These are phyloP conservation scores for Thalassarche chlororhynchos DNA, from an alignment of 2,113 vertebrate species.

Conservation along the genomic window DNA sequence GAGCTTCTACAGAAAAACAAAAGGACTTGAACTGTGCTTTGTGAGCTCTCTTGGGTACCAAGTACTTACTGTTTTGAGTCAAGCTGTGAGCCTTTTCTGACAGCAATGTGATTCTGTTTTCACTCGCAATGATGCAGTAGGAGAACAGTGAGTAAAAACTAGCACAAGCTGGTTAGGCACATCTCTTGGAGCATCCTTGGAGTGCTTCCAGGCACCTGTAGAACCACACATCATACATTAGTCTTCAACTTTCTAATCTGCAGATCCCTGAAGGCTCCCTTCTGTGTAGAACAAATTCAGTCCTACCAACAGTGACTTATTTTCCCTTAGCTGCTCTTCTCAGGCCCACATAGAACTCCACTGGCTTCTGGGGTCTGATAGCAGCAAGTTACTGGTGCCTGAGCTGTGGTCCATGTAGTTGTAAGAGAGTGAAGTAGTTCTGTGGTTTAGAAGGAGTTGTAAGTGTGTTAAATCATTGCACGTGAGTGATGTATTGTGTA, in stretches of 20 bases:
- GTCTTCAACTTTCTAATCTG: background rate
- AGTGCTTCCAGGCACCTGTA: background rate
- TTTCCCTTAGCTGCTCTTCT: background rate
- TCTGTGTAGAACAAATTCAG: background rate
- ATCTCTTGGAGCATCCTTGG: background rate
- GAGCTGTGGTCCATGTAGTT: background rate
- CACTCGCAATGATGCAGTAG: background rate
- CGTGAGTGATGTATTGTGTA: background rate
- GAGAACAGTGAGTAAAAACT: background rate
- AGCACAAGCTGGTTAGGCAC: background rate
- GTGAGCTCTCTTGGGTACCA: background rate
- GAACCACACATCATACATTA: background rate
- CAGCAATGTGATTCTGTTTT: background rate
- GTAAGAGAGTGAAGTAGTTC: background rate
- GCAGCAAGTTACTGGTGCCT: background rate
- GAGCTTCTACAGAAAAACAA: background rate
- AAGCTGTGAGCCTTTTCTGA: background rate
- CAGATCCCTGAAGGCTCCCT: background rate
- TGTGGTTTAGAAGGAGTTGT: background rate
- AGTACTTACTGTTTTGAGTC: background rate
- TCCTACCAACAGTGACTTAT: background rate
- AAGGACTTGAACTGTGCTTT: background rate
- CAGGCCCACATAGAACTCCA: accelerated
- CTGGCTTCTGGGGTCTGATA: background rate
- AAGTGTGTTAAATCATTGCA: background rate